Evolutionary conservation across 2,113 vertebrate species (phyloP).

Genomic region (Delphinapterus leucas): DNA sequence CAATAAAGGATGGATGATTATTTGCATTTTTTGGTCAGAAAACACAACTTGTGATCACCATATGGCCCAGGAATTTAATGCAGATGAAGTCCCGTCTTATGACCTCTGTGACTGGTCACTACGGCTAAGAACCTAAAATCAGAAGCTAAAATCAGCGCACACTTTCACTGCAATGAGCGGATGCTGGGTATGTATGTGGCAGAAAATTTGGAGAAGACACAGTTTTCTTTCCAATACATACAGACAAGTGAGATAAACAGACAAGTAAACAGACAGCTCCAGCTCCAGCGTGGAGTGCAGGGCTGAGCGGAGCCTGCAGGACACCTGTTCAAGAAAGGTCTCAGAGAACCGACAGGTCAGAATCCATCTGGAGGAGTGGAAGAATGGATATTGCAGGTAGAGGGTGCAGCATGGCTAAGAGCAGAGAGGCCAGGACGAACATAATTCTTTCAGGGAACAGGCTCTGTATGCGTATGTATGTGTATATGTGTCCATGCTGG

Average conservation of each 20-base stretch:
- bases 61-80: neutral
- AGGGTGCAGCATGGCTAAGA: neutral
- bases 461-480: neutral
- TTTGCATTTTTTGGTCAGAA: neutral
- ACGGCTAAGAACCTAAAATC: neutral
- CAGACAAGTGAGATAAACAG: neutral
- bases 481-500: rapidly evolving
- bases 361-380: neutral
- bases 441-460: neutral
- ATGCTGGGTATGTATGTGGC: neutral
- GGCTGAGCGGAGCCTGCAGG: neutral
- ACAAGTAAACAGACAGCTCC: neutral
- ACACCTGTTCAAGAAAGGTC: neutral
- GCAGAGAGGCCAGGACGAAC: neutral
- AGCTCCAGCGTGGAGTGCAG: neutral
- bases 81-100: neutral
- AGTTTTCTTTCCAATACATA: neutral
- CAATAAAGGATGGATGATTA: neutral
- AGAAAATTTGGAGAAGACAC: neutral
- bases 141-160: neutral
- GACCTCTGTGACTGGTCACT: neutral
- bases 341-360: neutral
- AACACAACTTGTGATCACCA: neutral
- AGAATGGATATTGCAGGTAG: neutral
- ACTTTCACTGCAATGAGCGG: neutral